Evolutionary conservation across 2,797 vertebrate species (phyloP), one percentile per base, ranked within the genome.

Genomic region (Pampus argenteus): DNA sequence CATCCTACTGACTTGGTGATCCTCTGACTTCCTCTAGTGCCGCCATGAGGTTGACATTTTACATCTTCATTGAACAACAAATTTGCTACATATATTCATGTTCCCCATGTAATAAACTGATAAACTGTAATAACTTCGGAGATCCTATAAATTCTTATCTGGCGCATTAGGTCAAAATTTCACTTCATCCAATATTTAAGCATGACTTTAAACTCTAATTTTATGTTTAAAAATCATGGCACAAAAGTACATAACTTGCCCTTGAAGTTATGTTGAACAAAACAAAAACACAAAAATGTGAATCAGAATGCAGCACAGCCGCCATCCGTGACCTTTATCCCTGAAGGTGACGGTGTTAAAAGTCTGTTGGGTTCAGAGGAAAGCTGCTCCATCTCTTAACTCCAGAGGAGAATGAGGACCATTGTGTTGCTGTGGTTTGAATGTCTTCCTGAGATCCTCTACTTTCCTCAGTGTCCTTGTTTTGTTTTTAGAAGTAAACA

Each of bases 401-500:
- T 50, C 4, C 14, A 20, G 9, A 69, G 60, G 45, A 73, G n/a
- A 74, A 79, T 22, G 28, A 48, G 52, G 15, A 71, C 28, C 55
- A 2, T 76, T 79, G 69, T 74, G 6, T 0, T 3, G 25, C 9
- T 48, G 50, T 62, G 78, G 42, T 76, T 83, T 69, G 54, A 7
- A 67, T 76, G 29, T 49, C 14, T n/a, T 54, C 63, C 62, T 76
- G 71, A 59, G 69, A 45, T 66, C 49, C 15, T 22, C 17, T 9
- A 1, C 9, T n/a, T 3, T 34, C 34, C 14, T 42, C 47, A 3
- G 9, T 5, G 69, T 67, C 54, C n/a, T 29, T 0, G 50, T 54
- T 68, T 44, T 45, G 42, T 68, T 69, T 52, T 15, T 38, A 55
- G 61, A 57, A 55, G 56, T 18, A 20, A 79, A 76, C 26, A 22